These are phyloP conservation scores for Macquaria ambigua DNA, from an alignment of 2,113 vertebrate genomes.

Conservation along the genomic window DNA sequence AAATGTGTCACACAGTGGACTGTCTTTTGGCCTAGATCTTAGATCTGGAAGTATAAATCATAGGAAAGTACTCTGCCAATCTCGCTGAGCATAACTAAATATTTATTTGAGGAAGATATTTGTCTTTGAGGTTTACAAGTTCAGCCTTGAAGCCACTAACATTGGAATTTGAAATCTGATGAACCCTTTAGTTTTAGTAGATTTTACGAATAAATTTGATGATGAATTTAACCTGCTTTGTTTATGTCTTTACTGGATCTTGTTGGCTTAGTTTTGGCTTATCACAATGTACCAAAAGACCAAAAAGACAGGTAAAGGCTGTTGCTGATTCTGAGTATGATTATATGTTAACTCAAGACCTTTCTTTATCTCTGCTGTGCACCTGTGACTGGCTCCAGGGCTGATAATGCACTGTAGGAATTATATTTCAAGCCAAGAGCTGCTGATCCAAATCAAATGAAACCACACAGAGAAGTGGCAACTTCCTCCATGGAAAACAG, in stretches of 20 bases:
- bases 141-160: constrained; percentile 28
- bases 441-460: constrained; percentile 62
- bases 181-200: background rate
- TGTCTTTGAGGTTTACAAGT: constrained; percentile 42
- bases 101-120: constrained; percentile 60
- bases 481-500: constrained; percentile 75
- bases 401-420: constrained; percentile 27
- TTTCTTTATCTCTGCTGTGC: constrained; percentile 32
- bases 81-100: constrained; percentile 38
- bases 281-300: background rate
- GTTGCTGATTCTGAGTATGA: background rate
- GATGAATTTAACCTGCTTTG: background rate
- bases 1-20: background rate
- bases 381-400: constrained; percentile 35
- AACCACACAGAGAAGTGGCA: constrained; percentile 61
- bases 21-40: constrained; percentile 3
- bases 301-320: background rate
- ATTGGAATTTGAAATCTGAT: constrained; percentile 29
- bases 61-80: constrained; percentile 33
- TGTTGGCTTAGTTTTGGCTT: background rate
- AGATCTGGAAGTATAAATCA: constrained; percentile 35
- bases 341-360: background rate
- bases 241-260: background rate
- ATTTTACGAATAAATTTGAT: background rate
- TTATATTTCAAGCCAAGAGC: constrained; percentile 23